Evolutionary conservation across 2,113 vertebrate genomes (phyloP).

Genomic region (Centropristis striata): DNA sequence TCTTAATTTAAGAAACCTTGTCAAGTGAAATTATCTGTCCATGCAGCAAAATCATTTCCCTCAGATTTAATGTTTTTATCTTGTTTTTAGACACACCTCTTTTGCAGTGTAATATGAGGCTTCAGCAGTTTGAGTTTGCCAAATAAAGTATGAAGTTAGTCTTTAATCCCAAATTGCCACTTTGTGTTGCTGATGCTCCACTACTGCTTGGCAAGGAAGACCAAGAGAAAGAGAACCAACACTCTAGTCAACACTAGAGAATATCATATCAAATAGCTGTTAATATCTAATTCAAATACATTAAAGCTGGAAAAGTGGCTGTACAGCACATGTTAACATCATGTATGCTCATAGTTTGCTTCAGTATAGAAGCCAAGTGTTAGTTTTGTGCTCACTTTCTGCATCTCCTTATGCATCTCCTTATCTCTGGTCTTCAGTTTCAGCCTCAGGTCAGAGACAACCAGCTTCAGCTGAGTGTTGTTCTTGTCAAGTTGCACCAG

Average conservation of each 20-base stretch:
- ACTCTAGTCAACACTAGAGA: background rate
- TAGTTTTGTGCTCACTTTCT: conserved; percentile 83
- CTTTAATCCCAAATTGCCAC: too few relatives aligned
- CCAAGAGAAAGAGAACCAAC: too few relatives aligned
- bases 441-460: conserved; percentile 86
- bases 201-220: too few relatives aligned
- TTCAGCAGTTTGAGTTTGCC: too few relatives aligned
- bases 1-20: too few relatives aligned
- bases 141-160: too few relatives aligned
- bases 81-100: too few relatives aligned
- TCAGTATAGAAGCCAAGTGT: background rate
- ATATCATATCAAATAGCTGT: background rate
- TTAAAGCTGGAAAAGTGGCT: background rate
- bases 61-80: too few relatives aligned
- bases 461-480: conserved; percentile 89
- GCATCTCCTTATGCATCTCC: conserved; percentile 87
- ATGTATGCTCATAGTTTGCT: background rate
- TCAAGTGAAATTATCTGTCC: too few relatives aligned
- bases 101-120: too few relatives aligned
- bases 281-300: background rate
- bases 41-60: too few relatives aligned
- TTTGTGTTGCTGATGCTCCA: too few relatives aligned
- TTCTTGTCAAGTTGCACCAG: conserved; percentile 87
- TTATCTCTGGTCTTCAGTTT: conserved; percentile 87
- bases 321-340: background rate